Evolutionary conservation across 2,113 vertebrate species (phyloP), one percentile per base, ranked within the genome.

Genomic region (Pyrgilauda ruficollis): DNA sequence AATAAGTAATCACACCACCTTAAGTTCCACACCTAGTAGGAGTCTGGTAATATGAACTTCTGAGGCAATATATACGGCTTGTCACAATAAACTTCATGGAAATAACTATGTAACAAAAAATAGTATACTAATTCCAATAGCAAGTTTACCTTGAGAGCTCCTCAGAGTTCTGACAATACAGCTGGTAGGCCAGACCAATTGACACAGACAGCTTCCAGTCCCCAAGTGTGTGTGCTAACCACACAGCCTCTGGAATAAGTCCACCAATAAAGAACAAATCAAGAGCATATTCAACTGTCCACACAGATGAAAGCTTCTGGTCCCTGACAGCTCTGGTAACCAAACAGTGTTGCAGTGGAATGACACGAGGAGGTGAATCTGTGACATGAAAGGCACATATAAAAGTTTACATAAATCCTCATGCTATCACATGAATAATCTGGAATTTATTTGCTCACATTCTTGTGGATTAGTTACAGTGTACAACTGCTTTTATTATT

Each of bases 141-240:
- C 49, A 88, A 23, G 96, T 97, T 95, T 70, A 99, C 99, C 97
- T 95, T 84, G 92, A 87, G 53, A 98, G 96, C 87, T 94, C 92
- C 11, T 79, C 72, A 49, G 97, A 85, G 24, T 94, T 91, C 33
- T 96, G 94, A 91, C 96, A 98, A 90, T 98, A 98, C 10, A 96
- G 95, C 6, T 97, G 97, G 93, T 99, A 99, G 23, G 98, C 98
- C 89, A 99, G 92, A 63, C 98, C 98, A 80, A 99, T 91, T 39
- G 98, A 98, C 67, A 98, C 97, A 6, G 99, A 98, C 9, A 98
- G 98, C 93, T 99, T 99, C 99, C 99, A 99, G 95, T 99, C 98
- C n/a, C 99, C 99, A 72, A 99, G 98, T 75, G 96, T 97, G 58
- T 93, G 97, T 26, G 98, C 98, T 92, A 99, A 88, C 99, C 99